Evolutionary conservation across 2,888 invertebrate genomes (phyloP).

Genomic region (Dusona sp.): DNA sequence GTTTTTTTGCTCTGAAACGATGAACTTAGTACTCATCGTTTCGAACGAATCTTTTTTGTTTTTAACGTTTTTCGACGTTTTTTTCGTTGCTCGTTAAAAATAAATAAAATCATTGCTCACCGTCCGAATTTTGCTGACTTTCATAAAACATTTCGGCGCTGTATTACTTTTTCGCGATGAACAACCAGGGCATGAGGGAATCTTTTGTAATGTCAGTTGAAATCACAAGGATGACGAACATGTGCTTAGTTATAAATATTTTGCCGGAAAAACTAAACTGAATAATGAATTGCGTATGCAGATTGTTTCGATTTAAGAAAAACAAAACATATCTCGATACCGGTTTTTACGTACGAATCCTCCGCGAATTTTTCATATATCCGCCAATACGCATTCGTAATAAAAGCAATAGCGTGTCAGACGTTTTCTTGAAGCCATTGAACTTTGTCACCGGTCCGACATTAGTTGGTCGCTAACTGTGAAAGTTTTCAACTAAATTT

Average conservation of each 20-base stretch:
- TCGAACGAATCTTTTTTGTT: too few relatives aligned
- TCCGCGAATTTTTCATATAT: too few relatives aligned
- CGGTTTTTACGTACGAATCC: neutral
- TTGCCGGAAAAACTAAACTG: neutral
- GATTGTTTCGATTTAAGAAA: neutral
- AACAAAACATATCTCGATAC: neutral
- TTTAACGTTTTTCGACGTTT: too few relatives aligned
- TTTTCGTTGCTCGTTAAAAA: too few relatives aligned
- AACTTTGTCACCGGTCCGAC: neutral
- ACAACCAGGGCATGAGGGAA: neutral
- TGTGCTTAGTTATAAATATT: neutral
- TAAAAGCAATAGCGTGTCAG: neutral
- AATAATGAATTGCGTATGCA: neutral
- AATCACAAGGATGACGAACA: neutral
- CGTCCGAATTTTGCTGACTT: neutral
- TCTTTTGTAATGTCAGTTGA: neutral
- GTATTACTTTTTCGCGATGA: neutral
- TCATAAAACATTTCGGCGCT: neutral
- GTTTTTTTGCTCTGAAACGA: too few relatives aligned
- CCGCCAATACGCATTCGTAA: neutral
- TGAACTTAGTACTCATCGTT: too few relatives aligned
- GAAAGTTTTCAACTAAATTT: conserved; percentile 17
- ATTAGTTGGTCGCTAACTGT: neutral
- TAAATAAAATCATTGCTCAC: neutral
- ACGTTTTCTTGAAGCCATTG: conserved; percentile 2